These are phyloP conservation scores for Troides aeacus DNA, from an alignment of 2,888 invertebrate species.

Conservation along the genomic window DNA sequence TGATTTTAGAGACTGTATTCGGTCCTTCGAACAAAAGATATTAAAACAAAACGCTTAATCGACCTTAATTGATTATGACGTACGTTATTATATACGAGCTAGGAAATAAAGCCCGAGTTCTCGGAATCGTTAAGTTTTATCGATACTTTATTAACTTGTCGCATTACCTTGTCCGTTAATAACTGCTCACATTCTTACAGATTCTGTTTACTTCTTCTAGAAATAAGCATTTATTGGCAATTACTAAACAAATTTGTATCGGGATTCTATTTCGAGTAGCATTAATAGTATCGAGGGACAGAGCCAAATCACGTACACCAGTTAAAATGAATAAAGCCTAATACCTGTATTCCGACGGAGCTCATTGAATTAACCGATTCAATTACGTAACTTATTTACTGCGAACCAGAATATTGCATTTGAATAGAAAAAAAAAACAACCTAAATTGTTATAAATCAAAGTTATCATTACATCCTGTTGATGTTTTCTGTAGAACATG, in stretches of 20 bases:
- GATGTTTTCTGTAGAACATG: no score
- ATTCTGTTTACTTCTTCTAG: slow-evolving; percentile 5
- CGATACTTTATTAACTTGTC: slow-evolving; percentile 5
- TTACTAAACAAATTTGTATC: slow-evolving; percentile 32
- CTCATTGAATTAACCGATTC: slow-evolving; percentile 61
- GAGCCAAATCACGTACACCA: slow-evolving; percentile 65
- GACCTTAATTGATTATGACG: slow-evolving; percentile 30
- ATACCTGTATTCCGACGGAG: slow-evolving; percentile 57
- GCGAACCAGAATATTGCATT: not conserved
- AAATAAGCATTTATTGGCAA: slow-evolving; percentile 32
- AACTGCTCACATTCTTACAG: not conserved
- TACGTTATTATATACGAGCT: slow-evolving; percentile 12
- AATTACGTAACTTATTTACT: slow-evolving; percentile 36
- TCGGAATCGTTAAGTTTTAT: slow-evolving; percentile 12
- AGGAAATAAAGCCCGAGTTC: slow-evolving; percentile 11
- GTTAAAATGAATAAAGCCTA: slow-evolving; percentile 66
- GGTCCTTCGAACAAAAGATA: slow-evolving; percentile 27
- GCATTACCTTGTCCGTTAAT: not conserved
- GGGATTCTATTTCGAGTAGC: slow-evolving; percentile 49
- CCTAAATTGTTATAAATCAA: no score
- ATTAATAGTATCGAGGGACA: slow-evolving; percentile 42
- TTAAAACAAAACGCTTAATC: slow-evolving; percentile 28
- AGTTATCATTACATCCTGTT: no score
- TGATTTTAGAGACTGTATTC: slow-evolving; percentile 24
- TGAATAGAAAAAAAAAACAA: not conserved